Evolutionary conservation across 2,888 invertebrate genomes (phyloP).

Genomic region (Tryphoninae sp.): DNA sequence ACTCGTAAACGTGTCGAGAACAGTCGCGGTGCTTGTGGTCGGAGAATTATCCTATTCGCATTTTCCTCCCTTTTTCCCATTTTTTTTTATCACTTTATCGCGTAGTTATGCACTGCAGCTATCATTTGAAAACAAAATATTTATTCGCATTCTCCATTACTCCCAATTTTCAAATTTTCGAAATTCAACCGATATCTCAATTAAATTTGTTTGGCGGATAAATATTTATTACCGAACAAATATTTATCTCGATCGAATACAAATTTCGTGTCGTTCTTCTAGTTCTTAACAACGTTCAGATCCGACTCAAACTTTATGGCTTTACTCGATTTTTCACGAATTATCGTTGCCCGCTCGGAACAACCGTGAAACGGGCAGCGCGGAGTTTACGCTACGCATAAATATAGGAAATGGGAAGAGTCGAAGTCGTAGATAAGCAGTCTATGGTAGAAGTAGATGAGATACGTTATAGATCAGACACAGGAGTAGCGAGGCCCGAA

Average conservation of each 20-base stretch:
- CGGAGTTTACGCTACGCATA: background rate
- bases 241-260: constrained; percentile 8
- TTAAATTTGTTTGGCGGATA: background rate
- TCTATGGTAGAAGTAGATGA: constrained; percentile 51
- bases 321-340: constrained; percentile 39
- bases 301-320: constrained; percentile 23
- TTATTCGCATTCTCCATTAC: constrained; percentile 25
- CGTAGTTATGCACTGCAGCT: constrained; percentile 41
- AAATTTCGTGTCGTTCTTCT: too few species aligned
- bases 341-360: constrained; percentile 13
- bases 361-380: constrained; percentile 13
- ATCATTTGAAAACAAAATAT: background rate
- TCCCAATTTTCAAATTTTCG: constrained; percentile 5
- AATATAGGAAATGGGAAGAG: constrained; percentile 26
- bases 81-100: constrained; percentile 51
- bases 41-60: constrained; percentile 58
- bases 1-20: constrained; percentile 62
- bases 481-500: constrained; percentile 29
- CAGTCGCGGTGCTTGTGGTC: constrained; percentile 61
- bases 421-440: constrained; percentile 45
- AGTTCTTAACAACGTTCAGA: background rate
- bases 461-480: constrained; percentile 57
- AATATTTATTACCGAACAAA: constrained; percentile 7
- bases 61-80: constrained; percentile 47
- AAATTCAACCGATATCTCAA: background rate